These are phyloP conservation scores for Bufotes viridis DNA, from an alignment of 2,797 vertebrate species.

Conservation along the genomic window DNA sequence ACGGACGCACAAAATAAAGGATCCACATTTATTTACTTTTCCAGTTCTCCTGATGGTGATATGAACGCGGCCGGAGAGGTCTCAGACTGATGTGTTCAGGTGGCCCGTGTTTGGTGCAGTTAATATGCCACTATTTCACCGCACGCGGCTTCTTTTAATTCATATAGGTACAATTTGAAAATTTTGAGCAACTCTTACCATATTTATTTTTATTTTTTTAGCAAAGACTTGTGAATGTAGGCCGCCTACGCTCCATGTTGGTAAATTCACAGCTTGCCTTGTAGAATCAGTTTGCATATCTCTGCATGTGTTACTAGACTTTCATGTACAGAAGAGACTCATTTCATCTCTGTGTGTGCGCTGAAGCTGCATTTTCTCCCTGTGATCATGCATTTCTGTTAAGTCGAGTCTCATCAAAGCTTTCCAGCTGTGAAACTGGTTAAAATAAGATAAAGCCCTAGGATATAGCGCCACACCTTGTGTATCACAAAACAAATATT, in stretches of 20 bases:
- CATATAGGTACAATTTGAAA: neutral
- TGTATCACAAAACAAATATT: neutral
- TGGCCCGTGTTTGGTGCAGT: too few species aligned
- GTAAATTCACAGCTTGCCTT: constrained; percentile 25
- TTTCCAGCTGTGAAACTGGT: neutral
- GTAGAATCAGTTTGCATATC: constrained; percentile 23
- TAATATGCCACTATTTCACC: neutral
- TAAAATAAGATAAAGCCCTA: neutral
- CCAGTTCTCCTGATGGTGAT: too few species aligned
- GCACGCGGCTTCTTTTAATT: neutral
- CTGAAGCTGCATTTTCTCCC: constrained; percentile 14
- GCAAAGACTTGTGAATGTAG: neutral
- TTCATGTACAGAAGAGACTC: constrained; percentile 25
- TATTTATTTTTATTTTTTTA: neutral
- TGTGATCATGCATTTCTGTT: constrained; percentile 15
- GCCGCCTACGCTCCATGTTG: constrained; percentile 1
- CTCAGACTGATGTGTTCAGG: neutral
- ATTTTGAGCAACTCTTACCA: neutral
- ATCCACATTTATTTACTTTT: too few species aligned
- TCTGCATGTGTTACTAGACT: constrained; percentile 17
- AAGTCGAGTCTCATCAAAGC: neutral
- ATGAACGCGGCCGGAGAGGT: neutral
- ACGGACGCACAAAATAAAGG: too few species aligned
- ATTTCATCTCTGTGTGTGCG: neutral
- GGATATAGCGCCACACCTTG: neutral